These are phyloP conservation scores for Himantopus leucocephalus DNA, from an alignment of 2,113 vertebrate genomes.

Conservation along the genomic window DNA sequence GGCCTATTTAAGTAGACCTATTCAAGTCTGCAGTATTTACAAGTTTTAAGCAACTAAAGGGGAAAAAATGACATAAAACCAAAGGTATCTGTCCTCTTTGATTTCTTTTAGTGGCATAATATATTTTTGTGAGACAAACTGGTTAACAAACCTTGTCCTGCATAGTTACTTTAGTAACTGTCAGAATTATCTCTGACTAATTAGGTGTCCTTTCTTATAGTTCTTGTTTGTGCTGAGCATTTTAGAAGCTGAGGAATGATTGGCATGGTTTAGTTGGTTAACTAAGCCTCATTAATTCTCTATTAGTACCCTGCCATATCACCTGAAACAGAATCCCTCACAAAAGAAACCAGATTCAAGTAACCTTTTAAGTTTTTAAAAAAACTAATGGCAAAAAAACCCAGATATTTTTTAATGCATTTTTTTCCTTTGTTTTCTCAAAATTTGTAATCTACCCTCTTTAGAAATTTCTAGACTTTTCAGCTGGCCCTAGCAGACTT, in stretches of 20 bases:
- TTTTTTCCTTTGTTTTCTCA: fast-evolving
- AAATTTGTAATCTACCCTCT: not conserved
- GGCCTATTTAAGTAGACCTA: not conserved
- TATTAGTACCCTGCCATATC: not conserved
- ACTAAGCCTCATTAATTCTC: not conserved
- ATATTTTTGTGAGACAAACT: not conserved
- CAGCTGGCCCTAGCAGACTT: not conserved
- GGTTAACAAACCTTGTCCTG: not conserved
- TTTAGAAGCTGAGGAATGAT: not conserved
- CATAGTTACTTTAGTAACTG: not conserved
- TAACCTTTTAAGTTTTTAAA: not conserved
- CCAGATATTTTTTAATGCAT: not conserved
- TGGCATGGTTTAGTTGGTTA: not conserved
- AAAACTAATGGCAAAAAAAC: not conserved
- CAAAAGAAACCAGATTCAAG: not conserved
- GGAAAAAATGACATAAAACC: not conserved
- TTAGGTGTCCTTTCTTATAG: not conserved
- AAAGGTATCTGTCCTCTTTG: not conserved
- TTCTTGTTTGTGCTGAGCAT: not conserved
- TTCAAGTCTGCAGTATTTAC: not conserved
- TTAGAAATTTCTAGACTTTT: not conserved
- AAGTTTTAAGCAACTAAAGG: not conserved
- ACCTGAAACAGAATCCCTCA: not conserved
- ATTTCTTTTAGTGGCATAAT: not conserved
- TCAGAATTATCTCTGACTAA: not conserved